Evolutionary conservation across 2,888 invertebrate genomes (phyloP).

Genomic region (Cremastobaeus sp.): DNA sequence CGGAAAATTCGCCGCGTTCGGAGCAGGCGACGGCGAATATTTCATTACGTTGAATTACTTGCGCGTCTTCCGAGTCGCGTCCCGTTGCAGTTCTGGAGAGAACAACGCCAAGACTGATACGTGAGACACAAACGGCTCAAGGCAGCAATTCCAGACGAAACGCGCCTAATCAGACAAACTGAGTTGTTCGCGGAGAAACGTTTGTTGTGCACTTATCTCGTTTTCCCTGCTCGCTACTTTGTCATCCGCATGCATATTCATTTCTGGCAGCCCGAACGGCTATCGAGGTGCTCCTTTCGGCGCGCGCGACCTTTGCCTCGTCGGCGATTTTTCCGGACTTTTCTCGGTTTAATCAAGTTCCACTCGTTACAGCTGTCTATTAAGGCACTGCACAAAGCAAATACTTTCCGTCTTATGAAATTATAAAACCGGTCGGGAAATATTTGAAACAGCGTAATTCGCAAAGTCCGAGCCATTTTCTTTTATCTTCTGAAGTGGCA

Average conservation of each 20-base stretch:
- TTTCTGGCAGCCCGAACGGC: no score
- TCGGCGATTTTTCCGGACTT: background rate
- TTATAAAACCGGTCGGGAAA: no score
- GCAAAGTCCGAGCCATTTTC: slow-evolving; percentile 34
- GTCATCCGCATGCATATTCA: no score
- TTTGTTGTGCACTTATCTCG: slow-evolving; percentile 7
- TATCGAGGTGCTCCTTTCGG: no score
- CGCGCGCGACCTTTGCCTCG: background rate
- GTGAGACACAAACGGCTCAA: slow-evolving; percentile 32
- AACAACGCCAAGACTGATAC: slow-evolving; percentile 29
- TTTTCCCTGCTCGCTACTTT: no score
- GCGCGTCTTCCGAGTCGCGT: slow-evolving; percentile 32
- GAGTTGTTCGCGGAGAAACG: slow-evolving; percentile 17
- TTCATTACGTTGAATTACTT: slow-evolving; percentile 50
- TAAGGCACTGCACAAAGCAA: no score
- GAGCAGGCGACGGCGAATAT: slow-evolving; percentile 44
- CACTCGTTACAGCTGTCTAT: background rate
- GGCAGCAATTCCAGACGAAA: slow-evolving; percentile 12
- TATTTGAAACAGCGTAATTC: slow-evolving; percentile 29
- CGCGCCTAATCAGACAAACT: slow-evolving; percentile 33
- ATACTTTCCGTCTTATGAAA: no score
- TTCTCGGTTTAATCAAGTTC: background rate
- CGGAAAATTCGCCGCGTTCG: slow-evolving; percentile 32
- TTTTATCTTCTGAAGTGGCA: slow-evolving; percentile 41
- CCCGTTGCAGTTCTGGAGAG: slow-evolving; percentile 28